Evolutionary conservation across 2,888 invertebrate genomes (phyloP).

Genomic region (Embidobia sp.): DNA sequence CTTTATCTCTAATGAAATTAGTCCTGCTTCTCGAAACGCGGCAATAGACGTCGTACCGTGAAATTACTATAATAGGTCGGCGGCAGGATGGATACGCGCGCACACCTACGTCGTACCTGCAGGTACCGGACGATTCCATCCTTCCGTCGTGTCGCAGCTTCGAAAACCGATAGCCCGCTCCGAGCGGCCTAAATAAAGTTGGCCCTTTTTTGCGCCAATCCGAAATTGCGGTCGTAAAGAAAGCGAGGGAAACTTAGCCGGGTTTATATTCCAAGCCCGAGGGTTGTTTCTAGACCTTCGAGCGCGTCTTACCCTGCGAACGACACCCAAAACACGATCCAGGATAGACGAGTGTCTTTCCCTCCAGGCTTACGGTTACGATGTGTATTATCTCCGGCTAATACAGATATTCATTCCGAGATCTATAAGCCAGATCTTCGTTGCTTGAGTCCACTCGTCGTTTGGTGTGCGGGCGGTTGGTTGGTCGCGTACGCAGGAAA

Average conservation of each 20-base stretch:
- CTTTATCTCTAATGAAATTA: slow-evolving; percentile 82
- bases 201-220: slow-evolving; percentile 76
- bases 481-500: too few species aligned
- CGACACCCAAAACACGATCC: slow-evolving; percentile 36
- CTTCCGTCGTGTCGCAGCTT: slow-evolving; percentile 65
- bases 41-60: slow-evolving; percentile 78
- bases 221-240: slow-evolving; percentile 80
- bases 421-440: slow-evolving; percentile 33
- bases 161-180: slow-evolving; percentile 54
- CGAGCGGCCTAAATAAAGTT: slow-evolving; percentile 74
- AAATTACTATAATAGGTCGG: slow-evolving; percentile 80
- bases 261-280: slow-evolving; percentile 71
- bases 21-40: slow-evolving; percentile 75
- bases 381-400: slow-evolving; percentile 51
- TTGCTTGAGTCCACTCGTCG: too few species aligned
- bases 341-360: slow-evolving; percentile 49
- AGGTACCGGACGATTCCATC: slow-evolving; percentile 64
- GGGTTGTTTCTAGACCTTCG: slow-evolving; percentile 67
- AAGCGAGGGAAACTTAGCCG: slow-evolving; percentile 77
- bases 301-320: slow-evolving; percentile 46
- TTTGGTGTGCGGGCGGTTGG: too few species aligned
- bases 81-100: slow-evolving; percentile 67
- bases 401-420: slow-evolving; percentile 51
- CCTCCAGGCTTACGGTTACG: slow-evolving; percentile 55
- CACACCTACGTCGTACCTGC: slow-evolving; percentile 63